These are phyloP conservation scores for Aphidius colemani DNA, from an alignment of 2,888 invertebrate genomes.

Conservation along the genomic window DNA sequence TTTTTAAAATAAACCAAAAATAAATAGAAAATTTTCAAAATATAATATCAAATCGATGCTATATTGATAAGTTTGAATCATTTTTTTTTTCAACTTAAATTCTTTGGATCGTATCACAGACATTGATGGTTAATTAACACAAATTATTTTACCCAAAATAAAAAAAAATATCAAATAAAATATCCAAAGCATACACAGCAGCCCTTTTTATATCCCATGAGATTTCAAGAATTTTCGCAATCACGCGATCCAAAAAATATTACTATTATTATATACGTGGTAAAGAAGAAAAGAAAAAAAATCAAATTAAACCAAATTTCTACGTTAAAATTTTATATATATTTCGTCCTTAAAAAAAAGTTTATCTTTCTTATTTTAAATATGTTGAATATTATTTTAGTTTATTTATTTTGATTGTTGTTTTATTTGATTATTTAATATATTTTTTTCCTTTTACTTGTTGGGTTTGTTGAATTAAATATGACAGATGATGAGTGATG, in stretches of 20 bases:
- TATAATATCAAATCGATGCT: no score
- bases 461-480: not conserved
- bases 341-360: not conserved
- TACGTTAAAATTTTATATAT: slow-evolving; percentile 38
- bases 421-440: no score
- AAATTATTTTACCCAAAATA: slow-evolving; percentile 47
- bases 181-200: no score
- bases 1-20: no score
- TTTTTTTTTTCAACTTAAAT: not conserved
- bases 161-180: slow-evolving; percentile 26
- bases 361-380: slow-evolving; percentile 1
- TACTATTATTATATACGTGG: slow-evolving; percentile 50
- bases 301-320: no score
- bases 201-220: slow-evolving; percentile 43
- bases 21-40: no score
- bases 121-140: slow-evolving; percentile 53
- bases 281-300: slow-evolving; percentile 15
- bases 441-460: no score
- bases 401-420: not conserved
- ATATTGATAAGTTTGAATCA: not conserved
- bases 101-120: slow-evolving; percentile 42
- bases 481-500: slow-evolving; percentile 5
- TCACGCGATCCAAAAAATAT: slow-evolving; percentile 49
- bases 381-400: slow-evolving; percentile 1
- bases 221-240: slow-evolving; percentile 47